Percentiles rank a stretch among this genome's conserved stretches.
Evolutionary conservation across 2,797 vertebrate species (phyloP).

Genomic region (Anas capensis): DNA sequence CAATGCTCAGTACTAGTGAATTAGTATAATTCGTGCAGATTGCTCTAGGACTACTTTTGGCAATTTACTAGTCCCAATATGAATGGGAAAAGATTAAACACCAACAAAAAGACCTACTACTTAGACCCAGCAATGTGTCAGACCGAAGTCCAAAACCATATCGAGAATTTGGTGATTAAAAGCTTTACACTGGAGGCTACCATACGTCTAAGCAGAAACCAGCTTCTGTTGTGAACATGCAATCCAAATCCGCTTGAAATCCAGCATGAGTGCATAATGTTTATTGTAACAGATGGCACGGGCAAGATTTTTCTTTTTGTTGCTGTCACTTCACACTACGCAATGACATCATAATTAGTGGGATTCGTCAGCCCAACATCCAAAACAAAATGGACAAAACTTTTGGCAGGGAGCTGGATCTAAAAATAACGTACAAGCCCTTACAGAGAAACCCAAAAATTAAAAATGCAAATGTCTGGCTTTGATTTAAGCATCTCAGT

Average conservation of each 20-base stretch:
- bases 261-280: background rate
- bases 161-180: background rate
- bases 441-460: slow-evolving; percentile 34
- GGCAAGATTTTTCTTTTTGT: background rate
- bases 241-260: background rate
- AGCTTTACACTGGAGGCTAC: background rate
- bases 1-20: background rate
- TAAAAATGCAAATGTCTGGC: slow-evolving; percentile 16
- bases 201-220: background rate
- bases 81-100: background rate
- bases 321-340: slow-evolving; percentile 37
- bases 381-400: slow-evolving; percentile 17
- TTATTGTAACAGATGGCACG: slow-evolving; percentile 19
- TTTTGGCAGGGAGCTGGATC: slow-evolving; percentile 12
- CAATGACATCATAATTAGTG: background rate
- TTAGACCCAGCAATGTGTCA: background rate
- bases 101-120: background rate
- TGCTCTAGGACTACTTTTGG: background rate
- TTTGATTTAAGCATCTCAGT: slow-evolving; percentile 7
- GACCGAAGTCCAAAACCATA: background rate
- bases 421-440: slow-evolving; percentile 26
- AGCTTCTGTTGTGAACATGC: background rate
- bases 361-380: slow-evolving; percentile 38
- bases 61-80: background rate
- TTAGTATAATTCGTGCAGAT: background rate